Percentiles rank a stretch among this genome's conserved stretches.
These are phyloP conservation scores for Chymomyza fuscimana DNA, from an alignment of 2,888 invertebrate species.

Conservation along the genomic window DNA sequence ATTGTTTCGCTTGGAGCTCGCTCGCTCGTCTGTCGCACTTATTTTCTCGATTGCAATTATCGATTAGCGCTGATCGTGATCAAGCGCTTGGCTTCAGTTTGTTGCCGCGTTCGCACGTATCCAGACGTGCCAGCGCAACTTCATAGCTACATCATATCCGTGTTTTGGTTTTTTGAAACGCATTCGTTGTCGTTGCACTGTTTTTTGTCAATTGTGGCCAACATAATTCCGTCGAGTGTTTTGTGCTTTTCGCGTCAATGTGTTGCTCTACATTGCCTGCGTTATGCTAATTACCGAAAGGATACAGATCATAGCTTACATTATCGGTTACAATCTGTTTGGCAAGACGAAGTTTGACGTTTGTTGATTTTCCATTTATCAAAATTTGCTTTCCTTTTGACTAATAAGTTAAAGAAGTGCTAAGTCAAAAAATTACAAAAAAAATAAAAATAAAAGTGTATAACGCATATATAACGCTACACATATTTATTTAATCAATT, in stretches of 20 bases:
- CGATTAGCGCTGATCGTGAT: conserved; percentile 6
- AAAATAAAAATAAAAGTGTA: conserved; percentile 5
- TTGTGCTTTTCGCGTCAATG: conserved; percentile 63
- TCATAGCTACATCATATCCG: conserved; percentile 2
- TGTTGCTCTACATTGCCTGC: conserved; percentile 65
- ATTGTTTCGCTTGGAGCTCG: conserved; percentile 40
- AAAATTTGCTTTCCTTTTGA: conserved; percentile 30
- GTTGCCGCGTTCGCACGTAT: conserved; percentile 59
- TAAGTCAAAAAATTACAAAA: neutral
- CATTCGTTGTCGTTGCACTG: conserved; percentile 3
- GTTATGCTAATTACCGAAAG: conserved; percentile 78
- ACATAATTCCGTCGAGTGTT: conserved; percentile 59
- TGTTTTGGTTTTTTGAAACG: neutral
- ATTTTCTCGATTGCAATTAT: conserved; percentile 20
- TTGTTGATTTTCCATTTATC: conserved; percentile 35
- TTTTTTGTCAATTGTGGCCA: conserved; percentile 41
- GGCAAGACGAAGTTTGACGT: conserved; percentile 68
- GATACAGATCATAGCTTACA: conserved; percentile 75
- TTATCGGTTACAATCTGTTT: conserved; percentile 79
- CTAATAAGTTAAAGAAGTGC: neutral
- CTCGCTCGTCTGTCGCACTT: neutral
- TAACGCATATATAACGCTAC: conserved; percentile 15
- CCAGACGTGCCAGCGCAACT: conserved; percentile 56
- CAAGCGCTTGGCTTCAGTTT: conserved; percentile 47
- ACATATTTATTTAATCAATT: conserved; percentile 49